Base-by-base conservation (phyloP, 2,888 invertebrate species). In the Pristionchus entomophagus region DNA sequence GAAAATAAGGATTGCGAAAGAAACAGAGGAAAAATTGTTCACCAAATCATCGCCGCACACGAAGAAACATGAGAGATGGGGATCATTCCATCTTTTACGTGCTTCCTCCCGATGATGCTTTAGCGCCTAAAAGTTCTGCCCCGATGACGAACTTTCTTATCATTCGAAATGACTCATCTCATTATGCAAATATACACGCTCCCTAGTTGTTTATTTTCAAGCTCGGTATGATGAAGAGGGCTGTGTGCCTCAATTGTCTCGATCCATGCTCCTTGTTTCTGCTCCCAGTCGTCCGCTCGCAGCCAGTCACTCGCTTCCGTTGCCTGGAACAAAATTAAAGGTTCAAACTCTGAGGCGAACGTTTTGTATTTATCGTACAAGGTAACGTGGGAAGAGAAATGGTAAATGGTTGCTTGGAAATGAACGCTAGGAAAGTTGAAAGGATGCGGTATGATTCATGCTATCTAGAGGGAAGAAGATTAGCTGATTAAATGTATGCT, bases 1-100 rank as follows among this genome's bases (percentile, higher is more conserved):
- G 32, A 14, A 35, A n/a, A 8, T 6, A 5, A 19, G 26, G 29
- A 49, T 49, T 49, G 5, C 5, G 22, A 17, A 14, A 19, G 14
- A 38, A 32, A 78, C 38, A 22, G n/a, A n/a, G 45, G 8, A 45
- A 45, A 10, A 10, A 45, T 45, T 45, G 45, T 10, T 45, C 19
- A 84, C 83, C 56, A 85, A 49, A 56, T 85, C 85, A 17, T 73
- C 85, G 19, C 77, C 85, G 35, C 85, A 53, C 0, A 85, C 73
- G 53, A 85, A 45, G 26, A 85, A 49, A 17, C 83, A 84, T 0
- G 41, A 1, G 4, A 84, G 45, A 19, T 41, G 22, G 22, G 26
- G 14, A 12, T 84, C 83, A 8, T 45, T 65, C n/a, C 14, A 41
- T 32, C 65, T 32, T 10, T 17, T 0, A 2, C 83, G 83, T 1